A percentile compares a stretch with the other conserved stretches of the same genome.
Evolutionary conservation across 2,888 invertebrate genomes (phyloP).

Genomic region (Drosophila bunnanda): DNA sequence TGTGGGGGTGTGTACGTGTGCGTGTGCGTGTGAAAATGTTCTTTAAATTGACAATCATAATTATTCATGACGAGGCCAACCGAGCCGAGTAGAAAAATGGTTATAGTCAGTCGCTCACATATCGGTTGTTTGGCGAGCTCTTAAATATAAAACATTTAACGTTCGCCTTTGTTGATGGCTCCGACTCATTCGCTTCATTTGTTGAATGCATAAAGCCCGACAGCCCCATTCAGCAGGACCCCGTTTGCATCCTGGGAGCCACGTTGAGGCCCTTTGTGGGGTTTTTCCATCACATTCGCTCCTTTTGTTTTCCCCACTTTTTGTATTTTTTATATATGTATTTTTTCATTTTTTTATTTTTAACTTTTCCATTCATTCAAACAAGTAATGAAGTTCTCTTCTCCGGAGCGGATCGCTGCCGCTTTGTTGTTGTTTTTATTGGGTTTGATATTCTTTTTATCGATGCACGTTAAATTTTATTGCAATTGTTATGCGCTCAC

Average conservation of each 20-base stretch:
- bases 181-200: slow-evolving; percentile 71
- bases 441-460: slow-evolving; percentile 73
- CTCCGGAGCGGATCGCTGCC: slow-evolving; percentile 39
- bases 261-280: slow-evolving; percentile 59
- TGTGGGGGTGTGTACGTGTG: slow-evolving; percentile 16
- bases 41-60: slow-evolving; percentile 72
- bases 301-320: slow-evolving; percentile 43
- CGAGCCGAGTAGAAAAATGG: slow-evolving; percentile 46
- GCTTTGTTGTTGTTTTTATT: slow-evolving; percentile 68
- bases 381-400: slow-evolving; percentile 75
- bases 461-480: slow-evolving; percentile 80
- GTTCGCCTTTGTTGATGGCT: slow-evolving; percentile 65
- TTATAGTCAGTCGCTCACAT: slow-evolving; percentile 45
- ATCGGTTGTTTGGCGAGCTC: slow-evolving; percentile 62
- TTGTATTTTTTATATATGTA: background rate
- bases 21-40: slow-evolving; percentile 47
- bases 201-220: slow-evolving; percentile 64
- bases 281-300: slow-evolving; percentile 60
- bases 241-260: slow-evolving; percentile 47
- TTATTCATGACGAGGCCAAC: slow-evolving; percentile 54
- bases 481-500: slow-evolving; percentile 78
- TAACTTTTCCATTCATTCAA: slow-evolving; percentile 62
- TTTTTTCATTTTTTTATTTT: slow-evolving; percentile 14
- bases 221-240: slow-evolving; percentile 24
- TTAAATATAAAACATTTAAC: slow-evolving; percentile 77